phyloP scores from a whole-genome alignment of 2,113 vertebrate species.

The Okapia johnstoni region DNA sequence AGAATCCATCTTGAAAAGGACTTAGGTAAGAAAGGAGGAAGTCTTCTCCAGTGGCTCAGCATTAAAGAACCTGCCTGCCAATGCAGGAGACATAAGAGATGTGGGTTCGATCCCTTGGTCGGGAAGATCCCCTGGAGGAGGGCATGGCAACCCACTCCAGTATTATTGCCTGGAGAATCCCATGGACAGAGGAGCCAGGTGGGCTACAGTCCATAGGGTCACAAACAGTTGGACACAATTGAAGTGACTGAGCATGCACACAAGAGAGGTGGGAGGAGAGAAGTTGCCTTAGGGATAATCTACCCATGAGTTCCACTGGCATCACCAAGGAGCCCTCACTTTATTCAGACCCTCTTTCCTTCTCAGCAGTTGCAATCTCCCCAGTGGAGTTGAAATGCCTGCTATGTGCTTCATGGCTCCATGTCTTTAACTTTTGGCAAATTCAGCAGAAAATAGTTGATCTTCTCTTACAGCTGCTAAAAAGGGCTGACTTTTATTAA shows the following conservation, averaged over 20 bases:
- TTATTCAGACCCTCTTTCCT: background rate
- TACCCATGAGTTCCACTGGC: background rate
- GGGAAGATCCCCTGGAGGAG: background rate
- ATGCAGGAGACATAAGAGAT: background rate
- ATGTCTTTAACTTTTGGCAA: background rate
- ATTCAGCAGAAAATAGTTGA: background rate
- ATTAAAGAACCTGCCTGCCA: background rate
- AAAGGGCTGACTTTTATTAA: background rate
- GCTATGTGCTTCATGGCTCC: rapidly evolving
- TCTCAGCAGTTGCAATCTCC: background rate
- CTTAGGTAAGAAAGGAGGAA: background rate
- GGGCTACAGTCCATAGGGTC: background rate
- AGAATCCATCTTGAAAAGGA: background rate
- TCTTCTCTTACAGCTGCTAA: background rate
- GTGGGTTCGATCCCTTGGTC: background rate
- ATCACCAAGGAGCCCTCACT: background rate
- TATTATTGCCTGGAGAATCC: background rate
- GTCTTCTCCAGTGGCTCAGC: background rate
- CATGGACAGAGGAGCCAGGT: background rate
- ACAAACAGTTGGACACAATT: background rate
- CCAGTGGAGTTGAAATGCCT: too few species aligned
- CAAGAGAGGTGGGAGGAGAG: background rate
- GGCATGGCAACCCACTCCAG: background rate
- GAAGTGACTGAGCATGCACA: background rate
- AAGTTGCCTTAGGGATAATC: background rate